Evolutionary conservation across 2,888 invertebrate genomes (phyloP), one percentile per base, ranked within the genome.

Genomic region (Hydropsyche betteni): DNA sequence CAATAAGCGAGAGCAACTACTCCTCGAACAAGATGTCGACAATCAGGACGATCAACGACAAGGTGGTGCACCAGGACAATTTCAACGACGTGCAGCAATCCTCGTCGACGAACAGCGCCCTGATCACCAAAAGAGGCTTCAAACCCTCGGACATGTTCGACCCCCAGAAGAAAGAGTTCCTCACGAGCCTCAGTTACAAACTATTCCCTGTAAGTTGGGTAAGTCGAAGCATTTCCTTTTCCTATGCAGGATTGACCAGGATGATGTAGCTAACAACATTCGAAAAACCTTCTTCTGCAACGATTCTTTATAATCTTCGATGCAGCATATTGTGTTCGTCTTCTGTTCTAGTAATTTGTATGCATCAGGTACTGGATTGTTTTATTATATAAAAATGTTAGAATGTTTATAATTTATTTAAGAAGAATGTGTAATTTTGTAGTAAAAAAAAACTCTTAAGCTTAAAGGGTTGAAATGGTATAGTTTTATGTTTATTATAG

Each of bases 121-220:
- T 94, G 78, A 90, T 93, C 82, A 90, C 90, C 72, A 89, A 90
- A 79, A 88, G 94, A 44, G 94, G 95, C 51, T 94, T 94, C 85
- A 94, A 94, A 82, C 95, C 95, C 0, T 95, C 95, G 2, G 95
- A 96, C 85, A 89, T 91, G 84, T 92, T 91, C 83, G 94, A 96
- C 85, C 94, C 95, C 0, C 87, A 88, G 80, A 95, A 95, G 85
- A 91, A 91, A 83, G 91, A 91, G 82, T 94, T 95, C 84, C 89
- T 96, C 80, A 92, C 92, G 71, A 91, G 90, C 83, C 89, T 96
- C 83, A 94, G 94, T 82, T 90, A 91, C 83, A 91, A 92, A 86
- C 91, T 96, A 84, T 93, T 93, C 84, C 93, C 93, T 88, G 89
- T 93, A 86, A 91, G 92, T 84, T 89, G 92, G 92, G 94, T 94